Percentiles rank a stretch among this genome's conserved stretches.
phyloP scores from a whole-genome alignment of 2,888 invertebrate genomes.

The Rugalucina vietnamica region DNA sequence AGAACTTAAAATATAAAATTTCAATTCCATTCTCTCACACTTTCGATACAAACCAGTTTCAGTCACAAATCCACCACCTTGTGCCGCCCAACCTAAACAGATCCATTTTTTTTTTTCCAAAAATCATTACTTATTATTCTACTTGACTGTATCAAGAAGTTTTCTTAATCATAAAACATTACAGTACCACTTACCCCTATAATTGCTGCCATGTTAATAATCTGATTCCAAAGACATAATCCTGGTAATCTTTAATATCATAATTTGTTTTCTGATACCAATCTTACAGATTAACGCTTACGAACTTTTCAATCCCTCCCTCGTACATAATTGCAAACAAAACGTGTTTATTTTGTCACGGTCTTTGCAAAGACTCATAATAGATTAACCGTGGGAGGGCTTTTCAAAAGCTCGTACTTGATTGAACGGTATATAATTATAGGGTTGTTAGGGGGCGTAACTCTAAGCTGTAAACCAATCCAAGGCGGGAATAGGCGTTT shows the following conservation, averaged over 20 bases:
- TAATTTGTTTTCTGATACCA: neutral
- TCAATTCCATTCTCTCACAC: too few species aligned
- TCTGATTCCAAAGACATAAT: neutral
- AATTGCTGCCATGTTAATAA: conserved; percentile 49
- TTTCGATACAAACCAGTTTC: too few species aligned
- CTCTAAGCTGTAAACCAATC: conserved; percentile 58
- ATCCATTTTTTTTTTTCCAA: too few species aligned
- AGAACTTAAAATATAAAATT: too few species aligned
- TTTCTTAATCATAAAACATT: neutral
- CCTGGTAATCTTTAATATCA: neutral
- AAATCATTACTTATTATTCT: too few species aligned
- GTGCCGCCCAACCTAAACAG: too few species aligned
- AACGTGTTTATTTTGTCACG: conserved; percentile 51
- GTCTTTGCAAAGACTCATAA: conserved; percentile 43
- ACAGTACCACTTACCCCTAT: conserved; percentile 49
- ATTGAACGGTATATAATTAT: conserved; percentile 58
- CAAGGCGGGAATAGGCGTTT: conserved; percentile 58
- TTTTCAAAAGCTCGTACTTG: conserved; percentile 35
- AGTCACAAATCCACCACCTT: too few species aligned
- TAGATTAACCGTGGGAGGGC: conserved; percentile 31
- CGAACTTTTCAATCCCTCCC: neutral
- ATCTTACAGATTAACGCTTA: neutral
- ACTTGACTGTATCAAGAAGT: too few species aligned
- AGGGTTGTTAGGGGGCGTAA: conserved; percentile 44
- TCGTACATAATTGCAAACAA: conserved; percentile 38